A percentile compares a stretch with the other conserved stretches of the same genome.
Conservation (phyloP, 2,888 invertebrate genomes). For the Halictus ligatus region DNA sequence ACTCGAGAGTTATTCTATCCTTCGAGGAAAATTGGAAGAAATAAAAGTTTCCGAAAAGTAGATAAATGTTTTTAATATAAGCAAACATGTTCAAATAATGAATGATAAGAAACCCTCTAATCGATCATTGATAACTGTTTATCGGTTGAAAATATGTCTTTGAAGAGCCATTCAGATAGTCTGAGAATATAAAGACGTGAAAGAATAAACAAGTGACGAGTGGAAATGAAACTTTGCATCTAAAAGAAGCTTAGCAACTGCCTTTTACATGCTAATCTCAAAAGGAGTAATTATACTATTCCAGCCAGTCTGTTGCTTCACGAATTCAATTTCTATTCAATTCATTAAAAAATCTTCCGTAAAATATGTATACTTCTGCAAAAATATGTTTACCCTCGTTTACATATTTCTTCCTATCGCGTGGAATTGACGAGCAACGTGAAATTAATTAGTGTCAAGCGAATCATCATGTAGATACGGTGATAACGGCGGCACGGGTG, state of each 20-base stretch:
- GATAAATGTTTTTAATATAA: not conserved
- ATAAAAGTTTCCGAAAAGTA: not conserved
- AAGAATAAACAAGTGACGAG: not conserved
- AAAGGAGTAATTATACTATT: not conserved
- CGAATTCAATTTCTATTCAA: not conserved
- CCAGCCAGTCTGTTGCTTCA: not conserved
- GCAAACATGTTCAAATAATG: not conserved
- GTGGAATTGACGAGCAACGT: not conserved
- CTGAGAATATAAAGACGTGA: not conserved
- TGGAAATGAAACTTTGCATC: not conserved
- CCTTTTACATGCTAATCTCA: not conserved
- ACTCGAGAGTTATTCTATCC: not conserved
- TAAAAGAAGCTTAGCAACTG: not conserved
- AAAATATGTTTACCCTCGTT: not conserved
- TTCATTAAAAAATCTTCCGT: not conserved
- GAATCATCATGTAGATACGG: not conserved
- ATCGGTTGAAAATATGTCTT: not conserved
- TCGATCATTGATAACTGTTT: not conserved
- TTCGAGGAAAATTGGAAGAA: not conserved
- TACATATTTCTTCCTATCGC: not conserved
- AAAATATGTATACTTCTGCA: not conserved
- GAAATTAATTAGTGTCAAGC: not conserved
- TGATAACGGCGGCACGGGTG: not conserved
- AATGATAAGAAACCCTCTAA: not conserved
- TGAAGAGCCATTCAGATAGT: not conserved